Evolutionary conservation across 1,140 invertebrate genomes (phyloP).

Genomic region (Euura lappo): DNA sequence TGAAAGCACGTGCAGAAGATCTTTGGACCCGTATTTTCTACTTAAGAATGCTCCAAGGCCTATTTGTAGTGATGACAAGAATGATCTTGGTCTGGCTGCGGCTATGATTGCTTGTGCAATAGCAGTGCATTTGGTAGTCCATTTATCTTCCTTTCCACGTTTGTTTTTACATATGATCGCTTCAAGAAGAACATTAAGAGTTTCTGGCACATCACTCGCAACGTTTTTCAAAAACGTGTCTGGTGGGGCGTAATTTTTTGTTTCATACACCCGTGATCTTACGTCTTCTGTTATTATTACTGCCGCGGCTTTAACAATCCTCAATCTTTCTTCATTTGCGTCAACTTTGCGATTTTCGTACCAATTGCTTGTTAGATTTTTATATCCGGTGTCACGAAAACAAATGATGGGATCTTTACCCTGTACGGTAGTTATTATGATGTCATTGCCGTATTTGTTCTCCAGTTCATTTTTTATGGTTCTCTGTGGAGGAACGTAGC

Average conservation of each 20-base stretch:
- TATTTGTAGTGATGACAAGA: constrained; percentile 29
- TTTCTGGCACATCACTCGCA: neutral
- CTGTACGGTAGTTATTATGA: neutral
- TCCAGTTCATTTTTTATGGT: too few species aligned
- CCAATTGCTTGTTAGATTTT: constrained; percentile 19
- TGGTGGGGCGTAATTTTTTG: constrained; percentile 41
- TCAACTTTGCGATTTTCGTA: constrained; percentile 18
- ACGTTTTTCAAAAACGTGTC: constrained; percentile 19
- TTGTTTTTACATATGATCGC: constrained; percentile 18
- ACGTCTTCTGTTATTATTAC: constrained; percentile 34
- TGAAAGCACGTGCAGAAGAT: constrained; percentile 25
- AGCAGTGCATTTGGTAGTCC: constrained; percentile 22
- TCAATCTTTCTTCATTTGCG: constrained; percentile 22
- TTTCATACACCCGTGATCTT: constrained; percentile 35
- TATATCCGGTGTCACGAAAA: constrained; percentile 21
- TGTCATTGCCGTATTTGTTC: too few species aligned
- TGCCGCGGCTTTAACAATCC: constrained; percentile 33
- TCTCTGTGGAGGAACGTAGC: too few species aligned
- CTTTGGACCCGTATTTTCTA: constrained; percentile 27
- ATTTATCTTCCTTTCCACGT: constrained; percentile 12
- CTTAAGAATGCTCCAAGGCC: constrained; percentile 21
- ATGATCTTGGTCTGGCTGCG: constrained; percentile 30
- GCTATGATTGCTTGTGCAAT: constrained; percentile 32
- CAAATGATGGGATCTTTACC: constrained; percentile 19
- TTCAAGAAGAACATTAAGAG: constrained; percentile 14